Conservation (phyloP, 2,888 invertebrate genomes). For the Chrysolina oricalcia region DNA sequence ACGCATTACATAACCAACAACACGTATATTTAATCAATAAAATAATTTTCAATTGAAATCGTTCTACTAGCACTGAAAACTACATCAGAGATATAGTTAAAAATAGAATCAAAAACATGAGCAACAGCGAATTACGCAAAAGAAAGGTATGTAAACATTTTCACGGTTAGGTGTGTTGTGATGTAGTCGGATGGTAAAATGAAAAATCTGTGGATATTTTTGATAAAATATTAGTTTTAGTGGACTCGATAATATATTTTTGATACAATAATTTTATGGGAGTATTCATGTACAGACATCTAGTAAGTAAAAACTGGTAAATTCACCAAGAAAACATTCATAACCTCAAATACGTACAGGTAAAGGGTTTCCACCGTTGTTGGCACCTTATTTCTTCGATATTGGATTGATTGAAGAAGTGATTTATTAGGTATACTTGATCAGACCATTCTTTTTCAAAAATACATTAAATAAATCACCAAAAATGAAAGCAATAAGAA, state of each 20-base stretch:
- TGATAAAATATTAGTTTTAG: constrained; percentile 6
- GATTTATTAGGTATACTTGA: constrained; percentile 11
- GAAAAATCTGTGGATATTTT: constrained; percentile 32
- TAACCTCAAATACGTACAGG: constrained; percentile 26
- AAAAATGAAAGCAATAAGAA: too few relatives aligned
- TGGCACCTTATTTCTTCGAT: too few relatives aligned
- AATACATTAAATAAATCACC: too few relatives aligned
- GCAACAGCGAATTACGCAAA: constrained; percentile 61
- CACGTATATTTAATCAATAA: constrained; percentile 1
- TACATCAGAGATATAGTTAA: constrained; percentile 12
- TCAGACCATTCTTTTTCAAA: too few relatives aligned
- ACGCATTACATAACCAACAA: not conserved
- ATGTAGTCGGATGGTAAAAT: not conserved
- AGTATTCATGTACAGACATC: constrained; percentile 31
- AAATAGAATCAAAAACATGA: constrained; percentile 49
- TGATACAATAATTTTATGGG: constrained; percentile 1
- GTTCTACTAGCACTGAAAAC: not conserved
- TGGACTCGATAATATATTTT: not conserved
- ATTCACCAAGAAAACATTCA: not conserved
- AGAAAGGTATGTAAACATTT: constrained; percentile 60
- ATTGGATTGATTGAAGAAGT: not conserved
- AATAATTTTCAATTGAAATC: not conserved
- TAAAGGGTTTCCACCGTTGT: not conserved
- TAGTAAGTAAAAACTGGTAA: constrained; percentile 31
- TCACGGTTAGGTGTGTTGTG: constrained; percentile 22